A percentile compares a stretch with the other conserved stretches of the same genome.
phyloP scores from a whole-genome alignment of 2,888 invertebrate species.

The Tipula helvola region DNA sequence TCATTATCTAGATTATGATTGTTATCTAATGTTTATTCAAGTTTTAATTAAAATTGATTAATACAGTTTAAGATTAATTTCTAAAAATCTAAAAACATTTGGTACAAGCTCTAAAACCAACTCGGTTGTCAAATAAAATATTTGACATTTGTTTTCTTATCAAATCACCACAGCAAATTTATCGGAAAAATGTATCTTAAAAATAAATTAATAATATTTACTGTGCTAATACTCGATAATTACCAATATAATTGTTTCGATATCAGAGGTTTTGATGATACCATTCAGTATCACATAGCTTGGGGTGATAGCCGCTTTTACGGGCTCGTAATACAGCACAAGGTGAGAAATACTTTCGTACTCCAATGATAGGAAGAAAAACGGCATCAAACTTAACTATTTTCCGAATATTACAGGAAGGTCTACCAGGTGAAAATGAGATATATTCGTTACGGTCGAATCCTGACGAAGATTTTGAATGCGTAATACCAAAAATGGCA shows the following conservation, averaged over 20 bases:
- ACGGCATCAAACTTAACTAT: constrained; percentile 22
- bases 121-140: not conserved
- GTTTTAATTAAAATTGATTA: no score
- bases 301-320: constrained; percentile 36
- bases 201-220: not conserved
- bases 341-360: not conserved
- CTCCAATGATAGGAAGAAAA: not conserved
- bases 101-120: no score
- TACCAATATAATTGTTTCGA: constrained; percentile 40
- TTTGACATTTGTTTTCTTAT: not conserved
- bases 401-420: constrained; percentile 22
- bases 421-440: constrained; percentile 36
- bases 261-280: constrained; percentile 70
- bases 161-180: not conserved
- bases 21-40: no score
- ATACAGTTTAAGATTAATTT: no score
- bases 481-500: constrained; percentile 51
- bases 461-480: constrained; percentile 72
- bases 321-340: not conserved
- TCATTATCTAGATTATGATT: no score
- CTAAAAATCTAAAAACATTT: no score
- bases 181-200: not conserved
- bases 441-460: constrained; percentile 56
- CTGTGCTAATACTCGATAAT: not conserved
- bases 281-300: constrained; percentile 64